Evolutionary conservation across 2,888 invertebrate species (phyloP).

Genomic region (Teleiodes luculella): DNA sequence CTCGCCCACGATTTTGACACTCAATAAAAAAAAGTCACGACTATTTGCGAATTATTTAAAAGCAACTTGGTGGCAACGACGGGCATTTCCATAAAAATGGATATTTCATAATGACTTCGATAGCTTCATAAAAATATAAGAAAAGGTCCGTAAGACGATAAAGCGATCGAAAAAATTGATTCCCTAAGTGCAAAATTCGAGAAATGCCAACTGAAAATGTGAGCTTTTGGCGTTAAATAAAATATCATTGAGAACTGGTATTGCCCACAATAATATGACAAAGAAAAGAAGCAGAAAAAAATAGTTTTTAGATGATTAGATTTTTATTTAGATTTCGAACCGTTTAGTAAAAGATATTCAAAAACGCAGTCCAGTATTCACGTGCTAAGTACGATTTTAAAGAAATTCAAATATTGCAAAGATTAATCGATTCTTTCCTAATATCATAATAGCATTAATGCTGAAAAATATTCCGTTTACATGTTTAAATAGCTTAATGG

Average conservation of each 20-base stretch:
- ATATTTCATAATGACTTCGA: not conserved
- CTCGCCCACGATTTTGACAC: not conserved
- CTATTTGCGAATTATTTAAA: slow-evolving; percentile 1
- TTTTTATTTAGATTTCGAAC: no score
- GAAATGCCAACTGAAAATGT: not conserved
- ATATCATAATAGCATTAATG: no score
- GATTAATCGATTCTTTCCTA: no score
- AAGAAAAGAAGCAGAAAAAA: no score
- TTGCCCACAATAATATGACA: no score
- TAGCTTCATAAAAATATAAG: slow-evolving; percentile 1
- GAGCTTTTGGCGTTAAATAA: not conserved
- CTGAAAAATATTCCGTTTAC: no score
- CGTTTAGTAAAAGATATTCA: no score
- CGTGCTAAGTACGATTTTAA: no score
- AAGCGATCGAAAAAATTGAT: not conserved
- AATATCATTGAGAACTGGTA: not conserved
- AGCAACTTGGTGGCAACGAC: not conserved
- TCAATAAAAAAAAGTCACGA: not conserved
- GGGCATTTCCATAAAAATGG: not conserved
- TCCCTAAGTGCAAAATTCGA: not conserved
- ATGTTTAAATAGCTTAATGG: no score
- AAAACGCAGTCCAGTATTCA: no score
- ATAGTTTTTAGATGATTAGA: no score
- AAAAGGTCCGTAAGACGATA: not conserved
- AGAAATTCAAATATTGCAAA: no score